Evolutionary conservation across 2,888 invertebrate genomes (phyloP).

Genomic region (Spisula solida): DNA sequence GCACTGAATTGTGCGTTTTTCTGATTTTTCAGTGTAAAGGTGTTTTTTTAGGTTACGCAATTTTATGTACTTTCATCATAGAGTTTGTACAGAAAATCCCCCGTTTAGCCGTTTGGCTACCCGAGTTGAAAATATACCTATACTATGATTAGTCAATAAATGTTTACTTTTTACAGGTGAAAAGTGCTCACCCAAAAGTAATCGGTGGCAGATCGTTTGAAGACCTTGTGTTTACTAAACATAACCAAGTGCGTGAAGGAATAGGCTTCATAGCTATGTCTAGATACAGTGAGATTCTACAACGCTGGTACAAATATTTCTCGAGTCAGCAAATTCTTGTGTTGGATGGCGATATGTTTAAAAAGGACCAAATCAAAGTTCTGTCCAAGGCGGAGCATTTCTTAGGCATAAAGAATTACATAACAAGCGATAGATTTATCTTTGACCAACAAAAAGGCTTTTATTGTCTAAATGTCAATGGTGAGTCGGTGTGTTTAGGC

Average conservation of each 20-base stretch:
- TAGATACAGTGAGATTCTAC: constrained; percentile 28
- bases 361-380: constrained; percentile 73
- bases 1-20: no score
- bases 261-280: constrained; percentile 13
- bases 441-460: constrained; percentile 98
- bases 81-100: no score
- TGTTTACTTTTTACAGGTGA: constrained; percentile 44
- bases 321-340: constrained; percentile 96
- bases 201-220: constrained; percentile 12
- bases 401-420: constrained; percentile 73
- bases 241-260: background rate
- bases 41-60: no score
- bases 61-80: no score
- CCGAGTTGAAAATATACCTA: no score
- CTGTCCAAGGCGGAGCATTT: constrained; percentile 78
- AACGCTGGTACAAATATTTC: constrained; percentile 96
- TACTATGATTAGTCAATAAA: no score
- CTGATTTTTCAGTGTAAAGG: no score
- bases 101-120: no score
- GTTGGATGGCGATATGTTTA: constrained; percentile 90
- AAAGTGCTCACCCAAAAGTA: constrained; percentile 13
- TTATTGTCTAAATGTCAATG: constrained; percentile 89
- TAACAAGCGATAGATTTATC: constrained; percentile 93
- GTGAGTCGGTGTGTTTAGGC: constrained; percentile 12
- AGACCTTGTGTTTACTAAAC: constrained; percentile 15